Percentiles rank a stretch among this genome's conserved stretches.
These are phyloP conservation scores for Isichthys henryi DNA, from an alignment of 2,113 vertebrate species.

Conservation along the genomic window DNA sequence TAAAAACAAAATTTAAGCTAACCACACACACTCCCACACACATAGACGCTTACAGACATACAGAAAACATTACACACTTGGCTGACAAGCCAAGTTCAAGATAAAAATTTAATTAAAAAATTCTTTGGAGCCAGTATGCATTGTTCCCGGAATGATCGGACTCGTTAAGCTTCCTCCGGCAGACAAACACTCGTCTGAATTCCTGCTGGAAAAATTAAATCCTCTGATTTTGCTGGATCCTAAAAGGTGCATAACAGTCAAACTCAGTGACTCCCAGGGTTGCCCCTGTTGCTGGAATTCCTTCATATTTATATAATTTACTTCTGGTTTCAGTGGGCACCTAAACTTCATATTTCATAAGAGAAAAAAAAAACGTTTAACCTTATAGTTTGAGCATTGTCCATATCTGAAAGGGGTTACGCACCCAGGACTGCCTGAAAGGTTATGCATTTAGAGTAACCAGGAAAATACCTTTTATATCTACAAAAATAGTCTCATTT, in stretches of 20 bases:
- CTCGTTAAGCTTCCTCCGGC: background rate
- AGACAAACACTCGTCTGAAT: background rate
- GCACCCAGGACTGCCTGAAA: background rate
- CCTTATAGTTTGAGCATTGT: background rate
- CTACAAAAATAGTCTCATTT: background rate
- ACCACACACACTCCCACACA: background rate
- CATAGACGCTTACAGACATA: background rate
- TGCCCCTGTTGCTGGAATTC: background rate
- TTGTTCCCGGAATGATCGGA: background rate
- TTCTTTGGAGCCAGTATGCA: background rate
- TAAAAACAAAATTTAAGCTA: background rate
- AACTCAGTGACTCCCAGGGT: background rate
- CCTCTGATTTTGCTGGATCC: background rate
- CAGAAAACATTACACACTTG: background rate
- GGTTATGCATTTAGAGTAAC: background rate
- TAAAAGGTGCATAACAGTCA: background rate
- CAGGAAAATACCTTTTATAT: background rate
- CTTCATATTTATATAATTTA: background rate
- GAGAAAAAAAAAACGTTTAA: background rate
- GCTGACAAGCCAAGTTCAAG: background rate
- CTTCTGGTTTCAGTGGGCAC: background rate
- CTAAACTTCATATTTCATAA: background rate
- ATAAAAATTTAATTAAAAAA: background rate
- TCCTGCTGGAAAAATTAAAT: background rate
- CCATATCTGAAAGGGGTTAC: background rate